A percentile compares a stretch with the other conserved stretches of the same genome.
phyloP scores from a whole-genome alignment of 2,113 vertebrate genomes.

The Spea multiplicata region DNA sequence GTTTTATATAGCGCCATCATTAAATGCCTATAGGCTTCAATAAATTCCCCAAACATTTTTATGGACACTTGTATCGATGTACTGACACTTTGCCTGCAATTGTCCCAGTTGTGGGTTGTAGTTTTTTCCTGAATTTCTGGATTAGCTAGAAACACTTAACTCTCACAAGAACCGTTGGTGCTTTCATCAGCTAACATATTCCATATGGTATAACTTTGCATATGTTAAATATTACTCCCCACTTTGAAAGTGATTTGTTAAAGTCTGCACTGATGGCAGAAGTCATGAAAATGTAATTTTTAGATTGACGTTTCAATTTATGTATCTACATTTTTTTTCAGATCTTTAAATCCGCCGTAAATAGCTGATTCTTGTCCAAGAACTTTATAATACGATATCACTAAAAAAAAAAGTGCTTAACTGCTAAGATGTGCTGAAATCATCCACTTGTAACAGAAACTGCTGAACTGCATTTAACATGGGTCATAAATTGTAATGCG shows the following conservation, averaged over 20 bases:
- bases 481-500: background rate
- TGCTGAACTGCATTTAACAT: slow-evolving; percentile 4
- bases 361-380: background rate
- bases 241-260: slow-evolving; percentile 13
- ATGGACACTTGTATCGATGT: too few species aligned
- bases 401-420: background rate
- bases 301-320: slow-evolving; percentile 28
- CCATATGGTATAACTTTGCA: slow-evolving; percentile 25
- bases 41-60: too few species aligned
- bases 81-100: too few species aligned
- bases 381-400: background rate
- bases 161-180: slow-evolving; percentile 9
- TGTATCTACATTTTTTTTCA: slow-evolving; percentile 18
- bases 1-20: too few species aligned
- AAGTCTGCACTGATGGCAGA: slow-evolving; percentile 17
- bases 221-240: slow-evolving; percentile 34
- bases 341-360: background rate
- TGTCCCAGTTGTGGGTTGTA: too few species aligned
- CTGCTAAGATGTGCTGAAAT: background rate
- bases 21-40: too few species aligned
- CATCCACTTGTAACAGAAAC: background rate
- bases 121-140: background rate
- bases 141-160: slow-evolving; percentile 18
- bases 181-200: slow-evolving; percentile 31
- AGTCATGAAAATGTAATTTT: slow-evolving; percentile 23